Conservation (phyloP, 2,113 vertebrate species). For the Myotis yumanensis region DNA sequence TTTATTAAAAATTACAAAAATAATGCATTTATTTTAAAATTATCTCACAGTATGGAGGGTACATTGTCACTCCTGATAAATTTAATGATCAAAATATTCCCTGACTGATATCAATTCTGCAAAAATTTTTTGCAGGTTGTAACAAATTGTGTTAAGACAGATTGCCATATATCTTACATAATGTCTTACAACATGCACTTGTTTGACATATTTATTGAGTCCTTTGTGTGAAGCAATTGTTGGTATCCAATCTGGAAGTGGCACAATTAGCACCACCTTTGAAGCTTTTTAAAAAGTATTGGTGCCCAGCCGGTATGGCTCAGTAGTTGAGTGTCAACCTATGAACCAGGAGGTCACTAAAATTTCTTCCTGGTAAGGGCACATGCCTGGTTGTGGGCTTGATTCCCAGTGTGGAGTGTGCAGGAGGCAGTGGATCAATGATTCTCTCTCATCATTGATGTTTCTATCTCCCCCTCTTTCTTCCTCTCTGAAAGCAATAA, state of each 20-base stretch:
- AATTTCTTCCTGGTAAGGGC: no score
- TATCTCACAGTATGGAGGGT: not conserved
- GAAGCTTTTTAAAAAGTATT: not conserved
- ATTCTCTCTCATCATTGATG: no score
- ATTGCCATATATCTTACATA: not conserved
- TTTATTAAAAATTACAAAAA: not conserved
- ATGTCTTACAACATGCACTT: not conserved
- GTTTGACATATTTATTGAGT: not conserved
- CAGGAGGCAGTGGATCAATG: no score
- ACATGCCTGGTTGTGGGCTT: no score
- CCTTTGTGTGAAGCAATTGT: not conserved
- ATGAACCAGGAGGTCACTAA: no score
- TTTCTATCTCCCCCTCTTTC: no score
- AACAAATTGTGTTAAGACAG: not conserved
- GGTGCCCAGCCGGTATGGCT: not conserved
- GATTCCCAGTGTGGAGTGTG: no score
- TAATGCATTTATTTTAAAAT: not conserved
- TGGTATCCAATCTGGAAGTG: not conserved
- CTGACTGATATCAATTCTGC: not conserved
- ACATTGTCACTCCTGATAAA: not conserved
- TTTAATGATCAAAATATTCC: not conserved
- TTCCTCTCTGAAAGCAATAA: no score
- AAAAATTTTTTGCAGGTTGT: constrained; percentile 18
- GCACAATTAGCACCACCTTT: not conserved
- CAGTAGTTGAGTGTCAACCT: no score